Evolutionary conservation across 2,888 invertebrate genomes (phyloP).

Genomic region (Drosophila merina): DNA sequence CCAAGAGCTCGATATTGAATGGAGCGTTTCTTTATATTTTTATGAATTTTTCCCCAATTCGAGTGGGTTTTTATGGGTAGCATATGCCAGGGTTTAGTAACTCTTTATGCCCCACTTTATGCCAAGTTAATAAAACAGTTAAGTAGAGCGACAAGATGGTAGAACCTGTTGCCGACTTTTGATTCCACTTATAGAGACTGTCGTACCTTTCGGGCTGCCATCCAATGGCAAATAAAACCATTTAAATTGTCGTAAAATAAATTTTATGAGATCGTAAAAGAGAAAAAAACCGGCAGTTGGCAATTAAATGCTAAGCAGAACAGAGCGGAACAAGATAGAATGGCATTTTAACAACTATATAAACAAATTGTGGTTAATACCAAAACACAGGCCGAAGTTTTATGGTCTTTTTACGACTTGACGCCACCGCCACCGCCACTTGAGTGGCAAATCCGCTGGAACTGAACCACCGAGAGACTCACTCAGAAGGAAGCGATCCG

Average conservation of each 20-base stretch:
- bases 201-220: constrained; percentile 11
- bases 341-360: constrained; percentile 79
- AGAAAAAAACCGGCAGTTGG: constrained; percentile 53
- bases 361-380: constrained; percentile 80
- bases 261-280: constrained; percentile 80
- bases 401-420: constrained; percentile 83
- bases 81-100: constrained; percentile 8
- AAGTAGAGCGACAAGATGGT: constrained; percentile 16
- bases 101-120: not conserved
- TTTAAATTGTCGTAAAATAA: constrained; percentile 80
- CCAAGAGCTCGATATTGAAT: too few relatives aligned
- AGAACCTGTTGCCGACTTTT: constrained; percentile 39
- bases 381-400: constrained; percentile 61
- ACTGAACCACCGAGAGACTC: constrained; percentile 25
- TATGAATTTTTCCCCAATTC: too few relatives aligned
- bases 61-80: not conserved
- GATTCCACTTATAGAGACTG: constrained; percentile 13
- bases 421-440: constrained; percentile 84
- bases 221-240: constrained; percentile 60
- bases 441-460: constrained; percentile 37
- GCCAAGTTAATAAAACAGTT: constrained; percentile 1
- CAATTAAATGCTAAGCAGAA: constrained; percentile 76
- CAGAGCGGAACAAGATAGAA: constrained; percentile 69
- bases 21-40: too few relatives aligned
- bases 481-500: constrained; percentile 60